Conservation (phyloP, 2,113 vertebrate species). For the Geococcyx californianus region DNA sequence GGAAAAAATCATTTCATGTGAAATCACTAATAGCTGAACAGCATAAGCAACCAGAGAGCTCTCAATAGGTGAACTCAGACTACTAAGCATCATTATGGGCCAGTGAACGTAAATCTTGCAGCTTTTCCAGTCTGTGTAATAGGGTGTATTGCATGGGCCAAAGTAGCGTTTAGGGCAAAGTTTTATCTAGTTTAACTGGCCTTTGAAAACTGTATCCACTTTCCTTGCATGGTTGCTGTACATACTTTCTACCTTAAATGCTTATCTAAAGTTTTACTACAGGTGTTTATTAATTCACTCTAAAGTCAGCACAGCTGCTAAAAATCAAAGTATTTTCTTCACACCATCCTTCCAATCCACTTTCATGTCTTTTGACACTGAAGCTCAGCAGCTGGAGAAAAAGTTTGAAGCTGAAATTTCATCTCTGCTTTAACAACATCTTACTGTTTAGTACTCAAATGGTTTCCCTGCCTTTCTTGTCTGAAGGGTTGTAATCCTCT, state of each 20-base stretch:
- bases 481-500: conserved; percentile 37
- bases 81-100: neutral
- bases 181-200: neutral
- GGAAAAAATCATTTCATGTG: neutral
- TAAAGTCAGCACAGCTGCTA: conserved; percentile 54
- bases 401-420: conserved; percentile 54
- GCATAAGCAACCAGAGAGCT: neutral
- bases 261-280: conserved; percentile 2
- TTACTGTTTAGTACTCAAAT: neutral
- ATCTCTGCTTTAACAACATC: neutral
- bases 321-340: conserved; percentile 49
- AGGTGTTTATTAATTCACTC: conserved; percentile 38
- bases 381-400: conserved; percentile 25
- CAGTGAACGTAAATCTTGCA: neutral
- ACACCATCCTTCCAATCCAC: neutral
- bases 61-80: neutral
- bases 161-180: neutral
- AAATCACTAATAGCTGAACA: neutral
- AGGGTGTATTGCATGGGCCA: neutral
- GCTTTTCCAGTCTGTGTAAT: neutral
- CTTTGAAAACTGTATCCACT: conserved; percentile 19
- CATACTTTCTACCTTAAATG: neutral
- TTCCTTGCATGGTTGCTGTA: neutral
- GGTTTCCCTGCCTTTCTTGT: conserved; percentile 29
- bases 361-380: conserved; percentile 45